Base-by-base conservation (phyloP, 2,888 invertebrate species). In the Drosophila fungiperda region DNA sequence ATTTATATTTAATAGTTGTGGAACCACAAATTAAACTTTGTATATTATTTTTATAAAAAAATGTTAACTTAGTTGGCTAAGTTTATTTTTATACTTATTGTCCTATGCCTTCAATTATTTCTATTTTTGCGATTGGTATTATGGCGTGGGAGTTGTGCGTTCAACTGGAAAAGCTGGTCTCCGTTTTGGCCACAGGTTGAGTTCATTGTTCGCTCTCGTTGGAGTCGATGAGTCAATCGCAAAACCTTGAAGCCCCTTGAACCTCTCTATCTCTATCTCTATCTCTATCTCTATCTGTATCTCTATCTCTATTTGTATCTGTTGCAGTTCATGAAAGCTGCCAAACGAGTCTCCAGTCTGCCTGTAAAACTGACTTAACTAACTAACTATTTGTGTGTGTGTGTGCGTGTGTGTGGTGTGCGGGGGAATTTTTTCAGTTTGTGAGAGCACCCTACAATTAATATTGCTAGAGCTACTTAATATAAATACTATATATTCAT, bases 151-250 rank as follows among this genome's bases (percentile, higher is more conserved):
- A 59, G 48, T 53, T 59, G 59, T 17, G 45, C 48, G 45, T 35
- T 48, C 42, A 57, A 57, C 57, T 57, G 57, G 48, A 59, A 59
- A 59, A 59, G 59, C 59, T 59, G 57, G 42, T 42, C 32, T 42
- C 38, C 40, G 12, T 26, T 40, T 55, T 12, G 55, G 55, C 26
- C 55, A 26, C 32, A 57, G 42, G 57, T 57, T 23, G 57, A 57
- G 57, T 57, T 57, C 57, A 57, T 33, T 36, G 38, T 38, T 32
- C 33, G 26, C 26, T 35, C 36, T 23, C 15, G 38, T n/a, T 50
- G n/a, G 32, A 50, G 15, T 54, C 55, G 55, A 55, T 55, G 55
- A 55, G 55, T 55, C 55, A 55, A 55, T 55, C 36, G 36, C 55
- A 8, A 55, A 55, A 55, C 55, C 55, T 55, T 55, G 55, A 38